A percentile compares a stretch with the other conserved stretches of the same genome.
These are phyloP conservation scores for Clunio marinus DNA, from an alignment of 2,888 invertebrate species.

Conservation along the genomic window DNA sequence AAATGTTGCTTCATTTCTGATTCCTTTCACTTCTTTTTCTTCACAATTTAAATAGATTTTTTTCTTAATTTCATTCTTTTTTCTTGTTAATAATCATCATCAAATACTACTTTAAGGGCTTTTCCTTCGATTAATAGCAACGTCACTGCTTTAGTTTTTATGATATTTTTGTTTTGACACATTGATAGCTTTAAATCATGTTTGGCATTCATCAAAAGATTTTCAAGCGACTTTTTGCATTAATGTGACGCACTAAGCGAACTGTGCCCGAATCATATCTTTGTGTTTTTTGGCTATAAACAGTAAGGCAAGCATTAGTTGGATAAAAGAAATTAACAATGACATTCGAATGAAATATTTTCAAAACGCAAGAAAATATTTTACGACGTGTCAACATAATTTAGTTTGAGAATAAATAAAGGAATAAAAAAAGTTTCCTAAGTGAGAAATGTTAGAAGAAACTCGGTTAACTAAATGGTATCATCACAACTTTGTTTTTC, in stretches of 20 bases:
- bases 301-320: conserved; percentile 35
- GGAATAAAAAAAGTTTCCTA: conserved; percentile 12
- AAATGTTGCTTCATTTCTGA: neutral
- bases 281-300: conserved; percentile 33
- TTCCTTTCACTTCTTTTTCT: neutral
- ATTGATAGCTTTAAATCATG: too few species aligned
- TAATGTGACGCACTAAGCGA: too few species aligned
- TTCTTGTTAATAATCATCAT: neutral
- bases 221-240: too few species aligned
- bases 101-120: too few species aligned
- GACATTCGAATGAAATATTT: neutral
- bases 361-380: neutral
- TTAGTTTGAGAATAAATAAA: too few species aligned
- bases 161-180: too few species aligned
- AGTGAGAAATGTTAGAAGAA: conserved; percentile 16
- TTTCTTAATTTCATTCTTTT: neutral
- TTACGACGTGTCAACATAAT: too few species aligned
- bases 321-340: neutral
- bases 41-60: too few species aligned
- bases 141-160: too few species aligned
- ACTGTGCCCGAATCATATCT: too few species aligned
- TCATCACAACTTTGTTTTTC: conserved; percentile 36
- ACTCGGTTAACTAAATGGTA: conserved; percentile 32
- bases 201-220: too few species aligned
- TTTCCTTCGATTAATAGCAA: too few species aligned